phyloP scores from a whole-genome alignment of 30 jellyfish, hydroid and myxozoan genomes.

The Aurelia sp. region DNA sequence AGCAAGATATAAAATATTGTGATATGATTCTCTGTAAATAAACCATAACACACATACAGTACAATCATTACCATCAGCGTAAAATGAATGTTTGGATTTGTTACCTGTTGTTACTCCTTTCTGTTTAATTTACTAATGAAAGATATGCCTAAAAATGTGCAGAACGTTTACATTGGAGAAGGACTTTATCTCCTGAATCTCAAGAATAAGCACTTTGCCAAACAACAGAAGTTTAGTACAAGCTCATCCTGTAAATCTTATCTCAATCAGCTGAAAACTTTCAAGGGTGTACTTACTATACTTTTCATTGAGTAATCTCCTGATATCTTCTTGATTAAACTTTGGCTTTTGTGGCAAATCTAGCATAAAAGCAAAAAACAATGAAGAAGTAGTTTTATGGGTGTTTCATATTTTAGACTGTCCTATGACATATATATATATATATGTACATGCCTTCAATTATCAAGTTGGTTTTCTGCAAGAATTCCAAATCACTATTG shows the following conservation, averaged over 20 bases:
- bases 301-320: constrained; percentile 20
- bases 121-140: background rate
- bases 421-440: too few relatives aligned
- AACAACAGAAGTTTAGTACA: constrained; percentile 8
- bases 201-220: too few relatives aligned
- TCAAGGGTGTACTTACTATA: constrained; percentile 19
- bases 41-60: background rate
- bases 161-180: too few relatives aligned
- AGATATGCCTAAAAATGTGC: too few relatives aligned
- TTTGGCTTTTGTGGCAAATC: too few relatives aligned
- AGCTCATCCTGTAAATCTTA: constrained; percentile 3
- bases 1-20: constrained; percentile 3
- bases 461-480: too few relatives aligned
- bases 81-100: constrained; percentile 14
- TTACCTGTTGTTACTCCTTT: constrained; percentile 8
- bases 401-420: too few relatives aligned
- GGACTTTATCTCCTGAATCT: too few relatives aligned
- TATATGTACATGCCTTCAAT: too few relatives aligned
- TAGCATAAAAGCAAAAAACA: background rate
- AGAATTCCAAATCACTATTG: too few relatives aligned
- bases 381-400: too few relatives aligned
- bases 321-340: constrained; percentile 15
- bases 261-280: constrained; percentile 2
- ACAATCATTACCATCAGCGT: too few relatives aligned
- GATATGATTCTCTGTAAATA: constrained; percentile 1